phyloP scores from a whole-genome alignment of 2,797 vertebrate species.

The Bovichtus variegatus region DNA sequence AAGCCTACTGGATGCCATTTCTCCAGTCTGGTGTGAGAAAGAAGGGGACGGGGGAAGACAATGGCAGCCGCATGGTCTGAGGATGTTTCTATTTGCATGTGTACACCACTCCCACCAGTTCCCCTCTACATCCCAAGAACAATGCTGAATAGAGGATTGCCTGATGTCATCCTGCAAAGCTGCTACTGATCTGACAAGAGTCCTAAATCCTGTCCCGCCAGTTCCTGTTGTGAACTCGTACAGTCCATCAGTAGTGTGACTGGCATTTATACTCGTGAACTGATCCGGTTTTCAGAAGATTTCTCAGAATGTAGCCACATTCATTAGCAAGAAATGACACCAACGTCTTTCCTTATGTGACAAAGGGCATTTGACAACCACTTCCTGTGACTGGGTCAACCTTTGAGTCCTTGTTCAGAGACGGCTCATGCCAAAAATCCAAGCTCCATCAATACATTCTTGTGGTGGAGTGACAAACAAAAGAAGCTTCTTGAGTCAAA shows the following conservation, averaged over 20 bases:
- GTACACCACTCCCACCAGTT: conserved; percentile 53
- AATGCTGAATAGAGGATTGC: conserved; percentile 75
- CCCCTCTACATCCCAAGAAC: conserved; percentile 59
- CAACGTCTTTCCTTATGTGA: neutral
- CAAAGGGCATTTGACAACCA: conserved; percentile 37
- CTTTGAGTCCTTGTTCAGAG: conserved; percentile 10
- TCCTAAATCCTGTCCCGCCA: conserved; percentile 47
- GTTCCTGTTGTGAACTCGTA: conserved; percentile 58
- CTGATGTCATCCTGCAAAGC: conserved; percentile 73
- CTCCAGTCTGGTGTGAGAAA: conserved; percentile 27
- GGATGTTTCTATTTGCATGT: conserved; percentile 68
- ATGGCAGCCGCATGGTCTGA: conserved; percentile 43
- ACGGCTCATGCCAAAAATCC: conserved; percentile 11
- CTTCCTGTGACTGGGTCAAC: conserved; percentile 41
- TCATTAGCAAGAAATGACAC: neutral
- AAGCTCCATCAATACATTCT: conserved; percentile 40
- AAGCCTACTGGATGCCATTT: conserved; percentile 30
- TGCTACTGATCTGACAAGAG: conserved; percentile 65
- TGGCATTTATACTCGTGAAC: conserved; percentile 6
- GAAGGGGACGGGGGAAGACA: conserved; percentile 41
- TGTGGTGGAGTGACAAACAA: conserved; percentile 50
- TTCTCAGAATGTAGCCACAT: neutral
- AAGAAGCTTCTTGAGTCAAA: conserved; percentile 57
- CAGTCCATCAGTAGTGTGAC: conserved; percentile 15
- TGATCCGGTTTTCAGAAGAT: conserved; percentile 12